A percentile compares a stretch with the other conserved stretches of the same genome.
These are phyloP conservation scores for Pediacus dermestoides DNA, from an alignment of 2,888 invertebrate genomes.

Conservation along the genomic window DNA sequence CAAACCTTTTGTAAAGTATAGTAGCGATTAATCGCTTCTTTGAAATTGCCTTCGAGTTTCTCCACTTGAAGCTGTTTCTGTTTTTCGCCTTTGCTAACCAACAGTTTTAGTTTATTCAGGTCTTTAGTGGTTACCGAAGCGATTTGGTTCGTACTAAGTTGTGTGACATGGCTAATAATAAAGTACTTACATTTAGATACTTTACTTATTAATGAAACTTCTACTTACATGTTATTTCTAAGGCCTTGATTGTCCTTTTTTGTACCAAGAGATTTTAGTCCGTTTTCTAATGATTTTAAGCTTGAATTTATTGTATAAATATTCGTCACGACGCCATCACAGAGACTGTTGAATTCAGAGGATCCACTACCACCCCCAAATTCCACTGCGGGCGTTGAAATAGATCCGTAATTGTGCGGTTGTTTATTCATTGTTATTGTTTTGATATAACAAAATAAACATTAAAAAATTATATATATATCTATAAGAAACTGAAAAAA, in stretches of 20 bases:
- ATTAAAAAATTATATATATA: no score
- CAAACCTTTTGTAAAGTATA: constrained; percentile 74
- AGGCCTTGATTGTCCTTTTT: constrained; percentile 67
- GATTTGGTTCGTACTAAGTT: constrained; percentile 69
- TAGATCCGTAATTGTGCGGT: constrained; percentile 45
- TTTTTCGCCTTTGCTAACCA: constrained; percentile 70
- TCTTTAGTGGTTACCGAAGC: constrained; percentile 71
- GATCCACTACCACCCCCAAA: constrained; percentile 68
- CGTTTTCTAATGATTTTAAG: constrained; percentile 68
- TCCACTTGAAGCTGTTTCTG: constrained; percentile 81
- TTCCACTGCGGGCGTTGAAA: constrained; percentile 61
- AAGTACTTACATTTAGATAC: constrained; percentile 12
- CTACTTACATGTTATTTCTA: constrained; percentile 61
- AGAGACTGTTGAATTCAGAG: constrained; percentile 72
- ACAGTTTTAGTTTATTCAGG: constrained; percentile 65
- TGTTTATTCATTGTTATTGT: constrained; percentile 36
- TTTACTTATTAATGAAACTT: constrained; percentile 5
- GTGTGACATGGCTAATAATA: constrained; percentile 69
- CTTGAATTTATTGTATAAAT: constrained; percentile 74
- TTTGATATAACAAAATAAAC: no score
- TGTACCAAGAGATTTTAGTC: constrained; percentile 72
- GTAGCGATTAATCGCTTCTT: constrained; percentile 66
- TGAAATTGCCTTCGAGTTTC: constrained; percentile 77
- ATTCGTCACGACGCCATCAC: constrained; percentile 78
- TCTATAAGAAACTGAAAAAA: no score